These are phyloP conservation scores for Trissolcus japonicus DNA, from an alignment of 2,888 invertebrate species.

Conservation along the genomic window DNA sequence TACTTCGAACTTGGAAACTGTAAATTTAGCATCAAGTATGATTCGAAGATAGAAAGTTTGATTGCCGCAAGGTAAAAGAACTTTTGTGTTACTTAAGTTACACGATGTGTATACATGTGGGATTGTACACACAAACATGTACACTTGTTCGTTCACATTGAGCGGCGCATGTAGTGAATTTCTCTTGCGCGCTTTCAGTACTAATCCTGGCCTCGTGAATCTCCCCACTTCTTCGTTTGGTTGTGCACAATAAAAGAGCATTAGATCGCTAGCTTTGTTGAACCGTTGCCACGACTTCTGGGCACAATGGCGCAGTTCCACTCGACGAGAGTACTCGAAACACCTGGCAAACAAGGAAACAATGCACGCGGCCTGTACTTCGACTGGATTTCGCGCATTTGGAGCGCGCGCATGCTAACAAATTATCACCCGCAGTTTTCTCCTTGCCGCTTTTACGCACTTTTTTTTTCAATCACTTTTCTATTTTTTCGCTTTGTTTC, in stretches of 20 bases:
- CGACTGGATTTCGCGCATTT: conserved; percentile 74
- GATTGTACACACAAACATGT: conserved; percentile 41
- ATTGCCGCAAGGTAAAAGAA: conserved; percentile 53
- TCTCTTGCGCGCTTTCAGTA: conserved; percentile 54
- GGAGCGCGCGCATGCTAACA: conserved; percentile 70
- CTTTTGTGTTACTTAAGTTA: conserved; percentile 54
- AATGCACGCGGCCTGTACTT: conserved; percentile 71
- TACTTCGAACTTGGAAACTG: too few relatives aligned
- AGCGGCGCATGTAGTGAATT: conserved; percentile 40
- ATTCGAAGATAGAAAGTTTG: conserved; percentile 4
- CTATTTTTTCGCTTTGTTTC: too few relatives aligned
- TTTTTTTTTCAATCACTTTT: conserved; percentile 3
- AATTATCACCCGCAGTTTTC: conserved; percentile 69
- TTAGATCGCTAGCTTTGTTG: conserved; percentile 76
- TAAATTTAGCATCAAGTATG: too few relatives aligned
- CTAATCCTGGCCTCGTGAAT: conserved; percentile 51
- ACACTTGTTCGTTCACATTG: conserved; percentile 40
- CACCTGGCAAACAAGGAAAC: conserved; percentile 76
- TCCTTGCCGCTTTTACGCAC: conserved; percentile 20
- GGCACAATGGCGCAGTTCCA: conserved; percentile 71
- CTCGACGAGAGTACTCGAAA: conserved; percentile 71
- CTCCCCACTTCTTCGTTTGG: conserved; percentile 58
- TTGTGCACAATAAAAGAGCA: conserved; percentile 76
- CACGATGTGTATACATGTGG: conserved; percentile 41
- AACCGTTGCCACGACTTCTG: conserved; percentile 70